These are phyloP conservation scores for Lepetodrilus schrolli DNA, from an alignment of 2,888 invertebrate species.

Conservation along the genomic window DNA sequence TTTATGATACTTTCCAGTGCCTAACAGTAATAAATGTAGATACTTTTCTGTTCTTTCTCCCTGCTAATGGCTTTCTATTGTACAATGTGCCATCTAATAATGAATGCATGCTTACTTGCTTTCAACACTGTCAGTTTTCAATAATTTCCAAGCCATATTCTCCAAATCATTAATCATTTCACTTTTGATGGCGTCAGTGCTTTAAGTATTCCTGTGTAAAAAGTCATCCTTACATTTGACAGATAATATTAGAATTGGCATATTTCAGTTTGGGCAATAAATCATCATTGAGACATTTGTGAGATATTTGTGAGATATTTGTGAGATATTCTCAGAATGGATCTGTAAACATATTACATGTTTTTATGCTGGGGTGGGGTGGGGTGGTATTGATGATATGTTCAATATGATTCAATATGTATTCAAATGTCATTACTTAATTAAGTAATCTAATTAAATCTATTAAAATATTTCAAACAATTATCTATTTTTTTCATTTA, in stretches of 20 bases:
- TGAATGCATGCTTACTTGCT: neutral
- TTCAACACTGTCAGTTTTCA: slow-evolving; percentile 14
- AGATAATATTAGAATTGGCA: neutral
- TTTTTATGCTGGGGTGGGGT: neutral
- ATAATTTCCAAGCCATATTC: neutral
- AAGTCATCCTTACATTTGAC: neutral
- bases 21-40: neutral
- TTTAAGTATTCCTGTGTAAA: neutral
- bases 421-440: neutral
- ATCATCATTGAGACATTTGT: neutral
- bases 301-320: neutral
- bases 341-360: neutral
- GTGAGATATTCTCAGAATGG: neutral
- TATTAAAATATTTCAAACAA: too few species aligned
- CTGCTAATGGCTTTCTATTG: neutral
- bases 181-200: neutral
- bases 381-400: neutral
- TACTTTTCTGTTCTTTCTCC: neutral
- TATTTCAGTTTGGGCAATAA: too few species aligned
- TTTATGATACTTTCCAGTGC: too few species aligned
- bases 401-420: neutral
- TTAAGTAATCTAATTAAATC: neutral
- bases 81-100: neutral
- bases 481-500: too few species aligned
- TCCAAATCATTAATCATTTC: slow-evolving; percentile 3